Evolutionary conservation across 1,140 invertebrate species (phyloP), one percentile per base, ranked within the genome.

Genomic region (Leguminivora glycinivorella): DNA sequence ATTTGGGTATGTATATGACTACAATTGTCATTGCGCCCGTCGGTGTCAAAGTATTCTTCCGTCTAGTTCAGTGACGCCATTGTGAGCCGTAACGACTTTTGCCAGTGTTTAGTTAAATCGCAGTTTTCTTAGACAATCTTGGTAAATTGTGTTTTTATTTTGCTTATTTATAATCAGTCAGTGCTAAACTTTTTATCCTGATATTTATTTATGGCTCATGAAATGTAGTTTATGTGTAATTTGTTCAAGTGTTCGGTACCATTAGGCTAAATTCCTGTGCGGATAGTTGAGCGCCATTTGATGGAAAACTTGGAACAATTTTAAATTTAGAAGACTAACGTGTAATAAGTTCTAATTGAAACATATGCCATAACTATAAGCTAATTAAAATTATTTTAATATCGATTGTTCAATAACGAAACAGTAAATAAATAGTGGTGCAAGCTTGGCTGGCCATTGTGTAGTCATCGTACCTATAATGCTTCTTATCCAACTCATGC

Each of bases 31-130:
- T n/a, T 83, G 78, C 78, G 82, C 78, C 81, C 84, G 83, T 84
- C 77, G 79, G 67, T 85, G 87, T 88, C 88, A 89, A 74, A 70
- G 63, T 71, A 74, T 70, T 87, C 87, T 89, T 90, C 89, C 88
- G 86, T 83, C 85, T 86, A 79, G 87, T 88, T 81, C 90, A 93
- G 91, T 93, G 93, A 95, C 94, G 95, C 95, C 95, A 95, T 95
- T 95, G 94, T 95, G 94, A 94, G 91, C 95, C 94, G 92, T 95
- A 95, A 94, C 94, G 94, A 94, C 94, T 95, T 93, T 92, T 83
- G 68, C 74, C 82, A 84, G 90, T 88, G 87, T 90, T 88, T 84
- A 93, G 92, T 93, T 93, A 89, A 93, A 94, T 94, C 94, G 92
- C 88, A 83, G 92, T 93, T 93, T 94, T 93, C 93, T 93, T 92